phyloP scores from a whole-genome alignment of 2,797 vertebrate species.

The Peromyscus melanophrys region DNA sequence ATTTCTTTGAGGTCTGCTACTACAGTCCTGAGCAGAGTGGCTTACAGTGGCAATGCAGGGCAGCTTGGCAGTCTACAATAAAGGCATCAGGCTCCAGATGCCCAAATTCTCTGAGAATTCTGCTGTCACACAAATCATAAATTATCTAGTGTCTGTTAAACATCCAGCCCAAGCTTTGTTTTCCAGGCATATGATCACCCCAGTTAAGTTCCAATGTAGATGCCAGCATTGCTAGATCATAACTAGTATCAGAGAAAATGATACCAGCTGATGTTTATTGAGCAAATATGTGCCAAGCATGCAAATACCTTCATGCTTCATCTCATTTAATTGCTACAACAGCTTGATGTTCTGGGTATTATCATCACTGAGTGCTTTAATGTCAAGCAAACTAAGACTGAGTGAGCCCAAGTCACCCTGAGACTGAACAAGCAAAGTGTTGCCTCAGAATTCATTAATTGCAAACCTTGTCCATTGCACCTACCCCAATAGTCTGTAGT shows the following conservation, averaged over 20 bases:
- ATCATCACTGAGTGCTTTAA: constrained; percentile 31
- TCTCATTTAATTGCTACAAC: constrained; percentile 25
- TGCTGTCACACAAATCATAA: neutral
- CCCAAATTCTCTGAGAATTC: neutral
- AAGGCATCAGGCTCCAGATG: neutral
- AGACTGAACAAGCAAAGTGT: neutral
- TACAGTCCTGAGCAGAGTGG: too few species aligned
- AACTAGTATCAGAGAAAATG: constrained; percentile 5
- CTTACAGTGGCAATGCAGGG: too few species aligned
- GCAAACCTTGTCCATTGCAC: neutral
- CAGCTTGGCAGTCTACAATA: neutral
- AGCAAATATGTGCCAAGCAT: neutral
- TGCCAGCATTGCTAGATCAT: constrained; percentile 25
- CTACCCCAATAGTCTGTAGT: neutral
- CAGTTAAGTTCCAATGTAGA: constrained; percentile 19
- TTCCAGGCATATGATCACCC: neutral
- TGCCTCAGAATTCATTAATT: neutral
- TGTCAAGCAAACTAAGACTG: constrained; percentile 4
- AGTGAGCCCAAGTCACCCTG: neutral
- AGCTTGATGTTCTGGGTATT: neutral
- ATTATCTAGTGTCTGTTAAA: constrained; percentile 33
- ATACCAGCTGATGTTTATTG: neutral
- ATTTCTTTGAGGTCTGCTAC: neutral
- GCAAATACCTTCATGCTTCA: neutral
- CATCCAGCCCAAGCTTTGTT: constrained; percentile 8